A percentile compares a stretch with the other conserved stretches of the same genome.
Evolutionary conservation across 2,888 invertebrate species (phyloP).

Genomic region (Furcula furcula): DNA sequence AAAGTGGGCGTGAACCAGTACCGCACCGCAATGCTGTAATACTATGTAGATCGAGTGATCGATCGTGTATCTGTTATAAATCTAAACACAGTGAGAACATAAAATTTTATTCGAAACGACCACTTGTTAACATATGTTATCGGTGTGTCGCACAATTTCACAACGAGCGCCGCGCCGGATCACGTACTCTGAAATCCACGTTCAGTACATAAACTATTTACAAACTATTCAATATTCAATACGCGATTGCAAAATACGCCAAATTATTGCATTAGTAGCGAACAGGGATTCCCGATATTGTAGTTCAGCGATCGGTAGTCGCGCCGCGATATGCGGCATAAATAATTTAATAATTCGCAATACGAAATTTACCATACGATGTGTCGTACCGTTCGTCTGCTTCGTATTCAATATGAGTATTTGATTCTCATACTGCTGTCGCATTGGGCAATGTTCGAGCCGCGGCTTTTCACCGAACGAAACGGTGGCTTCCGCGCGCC

Average conservation of each 20-base stretch:
- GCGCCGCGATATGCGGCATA: constrained; percentile 78
- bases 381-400: constrained; percentile 77
- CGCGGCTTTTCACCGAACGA: constrained; percentile 51
- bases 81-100: constrained; percentile 66
- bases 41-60: constrained; percentile 44
- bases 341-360: constrained; percentile 82
- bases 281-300: constrained; percentile 81
- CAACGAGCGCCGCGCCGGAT: constrained; percentile 64
- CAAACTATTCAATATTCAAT: constrained; percentile 80
- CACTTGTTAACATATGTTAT: constrained; percentile 73
- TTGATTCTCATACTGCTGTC: constrained; percentile 80
- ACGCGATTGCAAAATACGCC: constrained; percentile 81
- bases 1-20: constrained; percentile 1
- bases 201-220: constrained; percentile 80
- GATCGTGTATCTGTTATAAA: constrained; percentile 57
- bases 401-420: constrained; percentile 81
- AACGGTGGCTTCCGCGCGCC: constrained; percentile 49
- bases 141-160: constrained; percentile 71
- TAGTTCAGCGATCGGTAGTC: constrained; percentile 75
- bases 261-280: constrained; percentile 81
- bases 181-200: constrained; percentile 78
- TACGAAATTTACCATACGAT: constrained; percentile 80
- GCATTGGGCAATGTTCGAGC: constrained; percentile 71
- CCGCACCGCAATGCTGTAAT: constrained; percentile 19
- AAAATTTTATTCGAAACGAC: constrained; percentile 65